Evolutionary conservation across 2,888 invertebrate species (phyloP).

Genomic region (Hirtodrosophila cameraria): DNA sequence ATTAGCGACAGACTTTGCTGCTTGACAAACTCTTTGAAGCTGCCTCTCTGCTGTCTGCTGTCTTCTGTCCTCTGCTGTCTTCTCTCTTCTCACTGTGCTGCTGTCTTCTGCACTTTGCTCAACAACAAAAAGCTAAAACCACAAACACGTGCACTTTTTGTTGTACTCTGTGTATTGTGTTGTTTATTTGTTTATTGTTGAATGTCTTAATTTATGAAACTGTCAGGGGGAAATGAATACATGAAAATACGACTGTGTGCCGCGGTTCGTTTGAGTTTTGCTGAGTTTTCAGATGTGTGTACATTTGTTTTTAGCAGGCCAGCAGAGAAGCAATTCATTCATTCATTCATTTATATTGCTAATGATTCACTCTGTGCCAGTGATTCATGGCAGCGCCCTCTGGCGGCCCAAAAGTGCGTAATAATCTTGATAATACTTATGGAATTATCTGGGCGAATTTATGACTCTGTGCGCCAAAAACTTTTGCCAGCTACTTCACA

Average conservation of each 20-base stretch:
- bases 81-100: too few species aligned
- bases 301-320: slow-evolving; percentile 35
- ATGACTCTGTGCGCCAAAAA: slow-evolving; percentile 54
- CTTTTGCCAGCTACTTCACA: slow-evolving; percentile 41
- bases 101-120: slow-evolving; percentile 3
- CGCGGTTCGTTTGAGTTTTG: slow-evolving; percentile 50
- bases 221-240: slow-evolving; percentile 58
- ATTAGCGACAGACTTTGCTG: slow-evolving; percentile 79
- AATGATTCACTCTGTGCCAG: slow-evolving; percentile 49
- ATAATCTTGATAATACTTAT: slow-evolving; percentile 50
- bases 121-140: slow-evolving; percentile 43
- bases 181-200: slow-evolving; percentile 75
- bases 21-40: slow-evolving; percentile 80
- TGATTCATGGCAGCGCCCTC: slow-evolving; percentile 46
- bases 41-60: slow-evolving; percentile 32
- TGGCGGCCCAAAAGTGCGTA: slow-evolving; percentile 41
- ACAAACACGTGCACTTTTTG: slow-evolving; percentile 68
- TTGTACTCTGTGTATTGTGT: slow-evolving; percentile 38
- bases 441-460: slow-evolving; percentile 58
- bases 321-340: slow-evolving; percentile 48
- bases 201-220: slow-evolving; percentile 79
- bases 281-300: slow-evolving; percentile 33
- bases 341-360: slow-evolving; percentile 44
- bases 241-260: slow-evolving; percentile 23
- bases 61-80: slow-evolving; percentile 17